These are phyloP conservation scores for Cremastinae sp. DNA, from an alignment of 2,888 invertebrate genomes.

Conservation along the genomic window DNA sequence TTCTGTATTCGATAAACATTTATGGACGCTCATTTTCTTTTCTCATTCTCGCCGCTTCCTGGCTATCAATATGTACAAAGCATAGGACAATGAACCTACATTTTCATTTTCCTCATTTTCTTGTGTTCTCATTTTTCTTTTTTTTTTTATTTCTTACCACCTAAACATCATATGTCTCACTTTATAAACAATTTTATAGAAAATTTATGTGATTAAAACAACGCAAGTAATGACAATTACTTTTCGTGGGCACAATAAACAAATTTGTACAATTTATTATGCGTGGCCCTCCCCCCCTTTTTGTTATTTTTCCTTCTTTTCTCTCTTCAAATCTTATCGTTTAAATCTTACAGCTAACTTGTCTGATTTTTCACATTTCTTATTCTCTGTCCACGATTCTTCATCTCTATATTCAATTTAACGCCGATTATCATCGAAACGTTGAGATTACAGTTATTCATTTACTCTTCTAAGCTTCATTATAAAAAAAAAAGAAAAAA, in stretches of 20 bases:
- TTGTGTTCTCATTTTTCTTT: constrained; percentile 38
- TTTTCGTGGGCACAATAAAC: constrained; percentile 76
- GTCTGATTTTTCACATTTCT: constrained; percentile 8
- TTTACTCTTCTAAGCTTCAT: neutral
- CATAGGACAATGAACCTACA: constrained; percentile 46
- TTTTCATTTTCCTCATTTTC: constrained; percentile 26
- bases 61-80: constrained; percentile 70
- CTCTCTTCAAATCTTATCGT: constrained; percentile 14
- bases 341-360: constrained; percentile 43
- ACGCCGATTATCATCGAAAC: constrained; percentile 20
- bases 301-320: too few species aligned
- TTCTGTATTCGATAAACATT: neutral
- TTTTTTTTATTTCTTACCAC: constrained; percentile 64
- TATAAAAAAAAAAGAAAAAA: constrained; percentile 17
- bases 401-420: neutral
- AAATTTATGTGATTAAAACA: constrained; percentile 79
- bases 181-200: constrained; percentile 79
- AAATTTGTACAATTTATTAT: constrained; percentile 80
- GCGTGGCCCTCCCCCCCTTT: constrained; percentile 67
- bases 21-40: constrained; percentile 14
- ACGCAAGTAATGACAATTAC: constrained; percentile 75
- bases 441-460: constrained; percentile 8
- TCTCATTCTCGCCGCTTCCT: constrained; percentile 45
- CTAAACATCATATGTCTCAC: constrained; percentile 71
- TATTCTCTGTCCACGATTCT: neutral